Conservation (phyloP, 1,140 invertebrate genomes). For the Pseudomyrmex cubaensis region DNA sequence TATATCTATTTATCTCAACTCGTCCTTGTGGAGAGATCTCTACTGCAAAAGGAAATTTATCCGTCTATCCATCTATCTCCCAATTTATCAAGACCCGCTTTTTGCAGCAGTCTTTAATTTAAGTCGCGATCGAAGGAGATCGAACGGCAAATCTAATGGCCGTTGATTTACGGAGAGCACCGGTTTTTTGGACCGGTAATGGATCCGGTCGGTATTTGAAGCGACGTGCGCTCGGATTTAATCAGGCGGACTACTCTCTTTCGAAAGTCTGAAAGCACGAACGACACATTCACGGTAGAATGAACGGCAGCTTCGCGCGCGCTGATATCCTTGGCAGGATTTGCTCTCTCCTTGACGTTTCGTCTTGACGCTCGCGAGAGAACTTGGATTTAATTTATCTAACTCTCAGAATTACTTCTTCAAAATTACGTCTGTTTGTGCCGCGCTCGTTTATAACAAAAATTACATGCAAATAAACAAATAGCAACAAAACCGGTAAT, state of each 20-base stretch:
- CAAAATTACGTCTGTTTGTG: not conserved
- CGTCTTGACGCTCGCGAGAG: conserved; percentile 4
- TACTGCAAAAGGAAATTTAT: conserved; percentile 34
- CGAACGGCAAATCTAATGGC: conserved; percentile 59
- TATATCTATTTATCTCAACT: conserved; percentile 55
- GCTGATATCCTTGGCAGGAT: not conserved
- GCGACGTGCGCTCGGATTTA: conserved; percentile 42
- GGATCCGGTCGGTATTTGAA: conserved; percentile 33
- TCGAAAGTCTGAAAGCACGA: conserved; percentile 29
- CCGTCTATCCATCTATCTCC: conserved; percentile 42
- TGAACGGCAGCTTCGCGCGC: conserved; percentile 7
- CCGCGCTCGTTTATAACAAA: not conserved
- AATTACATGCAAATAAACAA: not conserved
- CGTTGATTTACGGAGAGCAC: conserved; percentile 49
- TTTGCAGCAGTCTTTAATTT: conserved; percentile 49
- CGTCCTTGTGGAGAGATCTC: conserved; percentile 18
- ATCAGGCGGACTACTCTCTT: conserved; percentile 23
- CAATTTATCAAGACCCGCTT: conserved; percentile 55
- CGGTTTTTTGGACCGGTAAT: conserved; percentile 40
- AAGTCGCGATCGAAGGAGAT: conserved; percentile 24
- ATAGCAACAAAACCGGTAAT: not conserved
- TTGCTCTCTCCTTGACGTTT: conserved; percentile 37
- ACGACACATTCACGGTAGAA: conserved; percentile 24
- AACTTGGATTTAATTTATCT: conserved; percentile 63
- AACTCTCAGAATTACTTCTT: conserved; percentile 50